These are phyloP conservation scores for Ochotona curzoniae DNA, from an alignment of 2,113 vertebrate genomes.

Conservation along the genomic window DNA sequence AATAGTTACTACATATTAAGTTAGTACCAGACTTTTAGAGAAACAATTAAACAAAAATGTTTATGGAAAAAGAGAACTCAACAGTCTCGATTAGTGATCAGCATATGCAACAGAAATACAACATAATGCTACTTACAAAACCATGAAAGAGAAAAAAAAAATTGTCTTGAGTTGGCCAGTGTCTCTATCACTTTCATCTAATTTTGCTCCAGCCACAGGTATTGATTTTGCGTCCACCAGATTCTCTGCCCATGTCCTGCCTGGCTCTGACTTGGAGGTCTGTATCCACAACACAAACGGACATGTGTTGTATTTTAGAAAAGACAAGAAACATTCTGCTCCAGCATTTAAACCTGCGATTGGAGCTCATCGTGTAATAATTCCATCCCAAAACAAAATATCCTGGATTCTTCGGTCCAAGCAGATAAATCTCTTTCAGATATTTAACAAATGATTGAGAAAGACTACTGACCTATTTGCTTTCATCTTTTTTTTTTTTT, in stretches of 20 bases:
- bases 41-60: conserved; percentile 16
- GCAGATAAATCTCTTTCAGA: background rate
- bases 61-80: background rate
- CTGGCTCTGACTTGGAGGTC: background rate
- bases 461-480: background rate
- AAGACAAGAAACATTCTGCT: background rate
- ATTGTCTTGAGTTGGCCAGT: background rate
- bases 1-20: background rate
- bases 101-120: background rate
- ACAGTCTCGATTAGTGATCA: background rate
- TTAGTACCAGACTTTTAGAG: background rate
- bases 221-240: background rate
- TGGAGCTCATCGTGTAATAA: background rate
- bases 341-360: background rate
- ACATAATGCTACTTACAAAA: background rate
- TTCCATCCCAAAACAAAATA: background rate
- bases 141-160: background rate
- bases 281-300: background rate
- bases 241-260: background rate
- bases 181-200: background rate
- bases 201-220: background rate
- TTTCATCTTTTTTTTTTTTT: too few relatives aligned
- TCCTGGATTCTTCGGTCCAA: background rate
- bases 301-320: background rate
- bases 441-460: background rate